phyloP scores from a whole-genome alignment of 2,888 invertebrate species.

The Caenorhabditis sp. region DNA sequence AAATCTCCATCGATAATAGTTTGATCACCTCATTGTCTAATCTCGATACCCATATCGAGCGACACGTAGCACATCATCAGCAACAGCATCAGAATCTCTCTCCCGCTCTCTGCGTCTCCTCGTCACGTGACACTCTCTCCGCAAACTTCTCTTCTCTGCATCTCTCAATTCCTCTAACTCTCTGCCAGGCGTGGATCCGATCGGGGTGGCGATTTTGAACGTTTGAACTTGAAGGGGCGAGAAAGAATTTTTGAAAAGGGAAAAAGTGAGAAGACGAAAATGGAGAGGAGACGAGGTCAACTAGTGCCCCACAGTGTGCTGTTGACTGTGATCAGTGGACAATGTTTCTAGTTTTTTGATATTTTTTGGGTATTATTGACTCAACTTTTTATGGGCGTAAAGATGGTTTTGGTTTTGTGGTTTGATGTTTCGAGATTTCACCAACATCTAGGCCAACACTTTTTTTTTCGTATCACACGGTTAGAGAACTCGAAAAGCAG shows the following conservation, averaged over 20 bases:
- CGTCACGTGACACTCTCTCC: conserved; percentile 45
- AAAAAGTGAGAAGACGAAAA: conserved; percentile 8
- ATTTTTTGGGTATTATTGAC: neutral
- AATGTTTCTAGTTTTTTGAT: neutral
- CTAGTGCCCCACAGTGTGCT: conserved; percentile 23
- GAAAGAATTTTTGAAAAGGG: conserved; percentile 21
- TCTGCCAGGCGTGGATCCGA: conserved; percentile 19
- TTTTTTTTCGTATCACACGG: no score
- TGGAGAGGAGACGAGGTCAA: conserved; percentile 38
- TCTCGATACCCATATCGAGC: conserved; percentile 32
- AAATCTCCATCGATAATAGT: conserved; percentile 25
- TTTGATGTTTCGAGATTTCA: no score
- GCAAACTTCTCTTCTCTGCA: conserved; percentile 6
- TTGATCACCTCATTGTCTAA: conserved; percentile 51
- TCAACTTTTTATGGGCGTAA: no score
- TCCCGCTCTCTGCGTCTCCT: conserved; percentile 23
- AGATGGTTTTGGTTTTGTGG: no score
- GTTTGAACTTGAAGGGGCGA: conserved; percentile 44
- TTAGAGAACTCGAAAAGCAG: no score
- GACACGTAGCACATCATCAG: neutral
- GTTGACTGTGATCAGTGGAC: conserved; percentile 20
- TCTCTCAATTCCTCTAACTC: neutral
- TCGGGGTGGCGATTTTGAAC: conserved; percentile 37
- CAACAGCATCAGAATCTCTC: conserved; percentile 1
- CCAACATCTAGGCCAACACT: no score